A percentile compares a stretch with the other conserved stretches of the same genome.
Evolutionary conservation across 2,888 invertebrate genomes (phyloP).

Genomic region (Lymantria monacha): DNA sequence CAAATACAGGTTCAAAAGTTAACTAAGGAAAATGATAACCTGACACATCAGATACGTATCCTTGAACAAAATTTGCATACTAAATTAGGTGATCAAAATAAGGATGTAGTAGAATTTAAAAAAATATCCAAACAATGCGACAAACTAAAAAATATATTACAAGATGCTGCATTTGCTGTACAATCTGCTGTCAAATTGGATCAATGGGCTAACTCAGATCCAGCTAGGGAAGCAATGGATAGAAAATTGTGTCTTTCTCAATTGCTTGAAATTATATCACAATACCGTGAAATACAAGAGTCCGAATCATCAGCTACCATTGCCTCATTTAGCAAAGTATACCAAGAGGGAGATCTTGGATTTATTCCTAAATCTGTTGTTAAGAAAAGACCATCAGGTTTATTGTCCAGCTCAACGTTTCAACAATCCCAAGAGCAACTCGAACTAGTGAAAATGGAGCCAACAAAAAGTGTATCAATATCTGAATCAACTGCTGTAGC

Average conservation of each 20-base stretch:
- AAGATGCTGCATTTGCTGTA: conserved; percentile 83
- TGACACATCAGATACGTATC: conserved; percentile 69
- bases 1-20: conserved; percentile 64
- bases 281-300: conserved; percentile 63
- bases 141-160: conserved; percentile 81
- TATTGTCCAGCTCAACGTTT: background rate
- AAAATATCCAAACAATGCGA: conserved; percentile 78
- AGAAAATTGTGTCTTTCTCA: conserved; percentile 77
- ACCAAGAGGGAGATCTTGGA: conserved; percentile 85
- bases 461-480: conserved; percentile 25
- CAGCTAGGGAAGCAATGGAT: conserved; percentile 66
- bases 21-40: conserved; percentile 69
- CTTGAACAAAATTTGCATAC: conserved; percentile 83
- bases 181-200: conserved; percentile 81
- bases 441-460: conserved; percentile 36
- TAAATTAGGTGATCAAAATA: conserved; percentile 71
- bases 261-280: conserved; percentile 77
- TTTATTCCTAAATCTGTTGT: conserved; percentile 79
- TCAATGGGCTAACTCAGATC: conserved; percentile 58
- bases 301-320: conserved; percentile 67
- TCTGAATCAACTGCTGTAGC: conserved; percentile 5
- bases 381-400: conserved; percentile 50
- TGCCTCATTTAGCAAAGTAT: conserved; percentile 78
- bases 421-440: conserved; percentile 8
- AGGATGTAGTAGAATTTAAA: conserved; percentile 64